Percentiles rank a stretch among this genome's conserved stretches.
phyloP scores from a whole-genome alignment of 2,888 invertebrate genomes.

The Amphipyra berbera region DNA sequence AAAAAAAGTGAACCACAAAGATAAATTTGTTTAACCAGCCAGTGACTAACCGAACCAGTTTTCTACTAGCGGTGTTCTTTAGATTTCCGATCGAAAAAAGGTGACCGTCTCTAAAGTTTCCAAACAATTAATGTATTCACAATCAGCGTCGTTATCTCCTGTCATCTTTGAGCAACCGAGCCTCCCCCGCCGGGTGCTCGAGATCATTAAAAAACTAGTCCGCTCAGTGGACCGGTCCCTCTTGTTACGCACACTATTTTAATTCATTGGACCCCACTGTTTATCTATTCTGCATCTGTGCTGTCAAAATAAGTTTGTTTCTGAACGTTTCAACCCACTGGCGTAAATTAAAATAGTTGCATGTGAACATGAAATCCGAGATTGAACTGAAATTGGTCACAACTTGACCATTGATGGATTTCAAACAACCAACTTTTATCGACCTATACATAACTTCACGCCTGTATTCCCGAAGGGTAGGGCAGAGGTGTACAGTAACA shows the following conservation, averaged over 20 bases:
- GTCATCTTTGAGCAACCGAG: conserved; percentile 78
- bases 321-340: conserved; percentile 11
- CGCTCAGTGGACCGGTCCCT: conserved; percentile 52
- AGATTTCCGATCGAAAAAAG: conserved; percentile 35
- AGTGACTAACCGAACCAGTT: conserved; percentile 35
- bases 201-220: conserved; percentile 84
- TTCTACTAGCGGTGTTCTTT: conserved; percentile 29
- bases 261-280: conserved; percentile 36
- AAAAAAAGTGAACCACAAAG: conserved; percentile 30
- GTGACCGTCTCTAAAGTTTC: conserved; percentile 42
- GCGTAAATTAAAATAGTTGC: no score
- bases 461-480: no score
- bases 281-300: conserved; percentile 50
- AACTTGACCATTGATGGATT: no score
- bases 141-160: conserved; percentile 76
- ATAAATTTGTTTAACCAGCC: conserved; percentile 40
- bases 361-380: no score
- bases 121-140: conserved; percentile 67
- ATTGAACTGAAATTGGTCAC: no score
- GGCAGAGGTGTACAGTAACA: no score
- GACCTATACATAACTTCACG: no score
- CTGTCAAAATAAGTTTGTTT: conserved; percentile 54
- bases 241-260: conserved; percentile 44
- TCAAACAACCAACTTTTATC: no score
- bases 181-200: conserved; percentile 63